Evolutionary conservation across 2,888 invertebrate genomes (phyloP).

Genomic region (Masnerella sp.): DNA sequence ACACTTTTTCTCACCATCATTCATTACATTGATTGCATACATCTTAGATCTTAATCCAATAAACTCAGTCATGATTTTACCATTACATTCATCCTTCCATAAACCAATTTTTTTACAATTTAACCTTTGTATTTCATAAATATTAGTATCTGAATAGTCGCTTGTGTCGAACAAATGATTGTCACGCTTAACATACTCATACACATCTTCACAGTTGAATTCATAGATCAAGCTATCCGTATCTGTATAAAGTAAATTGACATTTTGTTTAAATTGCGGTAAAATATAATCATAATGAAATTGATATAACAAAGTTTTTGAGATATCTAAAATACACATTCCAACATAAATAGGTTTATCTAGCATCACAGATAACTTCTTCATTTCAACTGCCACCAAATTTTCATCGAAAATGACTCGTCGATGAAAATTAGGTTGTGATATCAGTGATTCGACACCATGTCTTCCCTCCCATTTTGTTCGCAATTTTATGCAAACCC

Average conservation of each 20-base stretch:
- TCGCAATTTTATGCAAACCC: neutral
- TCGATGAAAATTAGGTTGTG: conserved; percentile 13
- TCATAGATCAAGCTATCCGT: conserved; percentile 2
- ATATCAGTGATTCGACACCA: neutral
- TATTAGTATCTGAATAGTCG: conserved; percentile 30
- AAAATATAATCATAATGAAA: conserved; percentile 23
- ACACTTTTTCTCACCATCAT: neutral
- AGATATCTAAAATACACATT: conserved; percentile 10
- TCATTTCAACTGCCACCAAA: conserved; percentile 5
- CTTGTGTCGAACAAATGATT: conserved; percentile 69
- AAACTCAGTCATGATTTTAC: neutral
- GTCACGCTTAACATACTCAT: conserved; percentile 56
- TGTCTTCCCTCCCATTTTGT: neutral
- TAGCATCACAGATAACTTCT: conserved; percentile 60
- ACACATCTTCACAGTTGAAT: conserved; percentile 5
- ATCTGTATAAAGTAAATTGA: neutral
- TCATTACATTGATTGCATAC: neutral
- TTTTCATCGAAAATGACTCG: neutral
- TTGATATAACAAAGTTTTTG: conserved; percentile 2
- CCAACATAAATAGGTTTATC: conserved; percentile 15
- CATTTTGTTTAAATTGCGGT: neutral
- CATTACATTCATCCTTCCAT: conserved; percentile 57
- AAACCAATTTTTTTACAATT: conserved; percentile 7
- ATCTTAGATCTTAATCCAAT: neutral
- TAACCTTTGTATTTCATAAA: neutral